phyloP scores from a whole-genome alignment of 2,888 invertebrate species.

The Holacanthella duospinosa region DNA sequence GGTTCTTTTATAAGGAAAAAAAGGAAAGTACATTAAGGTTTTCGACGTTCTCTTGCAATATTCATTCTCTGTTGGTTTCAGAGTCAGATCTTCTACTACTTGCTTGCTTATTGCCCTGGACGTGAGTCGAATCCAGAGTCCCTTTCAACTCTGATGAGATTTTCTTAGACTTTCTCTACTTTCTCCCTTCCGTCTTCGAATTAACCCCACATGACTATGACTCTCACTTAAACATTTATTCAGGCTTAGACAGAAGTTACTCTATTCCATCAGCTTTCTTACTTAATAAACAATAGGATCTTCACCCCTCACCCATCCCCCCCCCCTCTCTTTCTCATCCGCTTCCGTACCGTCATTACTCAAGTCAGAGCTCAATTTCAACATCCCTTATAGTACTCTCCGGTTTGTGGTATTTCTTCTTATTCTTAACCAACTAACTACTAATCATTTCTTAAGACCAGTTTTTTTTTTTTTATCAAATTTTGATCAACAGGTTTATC shows the following conservation, averaged over 20 bases:
- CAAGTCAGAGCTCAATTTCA: too few species aligned
- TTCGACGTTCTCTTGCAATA: constrained; percentile 27
- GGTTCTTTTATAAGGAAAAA: background rate
- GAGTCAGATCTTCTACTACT: constrained; percentile 17
- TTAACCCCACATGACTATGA: constrained; percentile 7
- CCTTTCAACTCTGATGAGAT: constrained; percentile 38
- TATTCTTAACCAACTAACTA: background rate
- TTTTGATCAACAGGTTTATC: background rate
- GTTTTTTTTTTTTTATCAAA: background rate
- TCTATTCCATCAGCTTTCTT: background rate
- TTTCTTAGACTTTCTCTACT: constrained; percentile 21
- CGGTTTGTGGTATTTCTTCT: too few species aligned
- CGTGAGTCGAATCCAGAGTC: constrained; percentile 37
- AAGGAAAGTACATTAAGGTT: constrained; percentile 11
- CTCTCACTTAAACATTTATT: constrained; percentile 7
- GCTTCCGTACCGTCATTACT: too few species aligned
- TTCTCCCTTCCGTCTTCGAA: background rate
- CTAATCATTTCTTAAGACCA: too few species aligned
- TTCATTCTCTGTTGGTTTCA: constrained; percentile 37
- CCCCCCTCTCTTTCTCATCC: too few species aligned
- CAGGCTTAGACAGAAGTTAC: background rate
- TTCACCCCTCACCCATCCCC: background rate
- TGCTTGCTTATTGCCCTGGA: constrained; percentile 37
- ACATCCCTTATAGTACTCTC: too few species aligned
- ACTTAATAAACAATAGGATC: background rate